Base-by-base conservation (phyloP, 1,140 invertebrate species). In the Homarus americanus region DNA sequence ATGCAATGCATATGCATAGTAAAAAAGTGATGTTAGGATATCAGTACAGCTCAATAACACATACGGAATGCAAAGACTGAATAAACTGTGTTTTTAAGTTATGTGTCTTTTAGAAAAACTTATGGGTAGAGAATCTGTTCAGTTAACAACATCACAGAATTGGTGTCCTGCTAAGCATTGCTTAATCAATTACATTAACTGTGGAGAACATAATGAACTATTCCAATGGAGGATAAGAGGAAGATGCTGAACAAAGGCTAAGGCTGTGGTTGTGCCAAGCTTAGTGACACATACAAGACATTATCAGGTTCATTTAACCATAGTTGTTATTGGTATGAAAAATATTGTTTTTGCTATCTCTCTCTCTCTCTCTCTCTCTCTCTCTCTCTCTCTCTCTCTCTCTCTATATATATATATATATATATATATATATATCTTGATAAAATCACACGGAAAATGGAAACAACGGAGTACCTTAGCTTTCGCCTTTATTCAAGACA, bases 241-340 rank as follows among this genome's bases (percentile, higher is more conserved):
- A 66, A 38, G 63, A 38, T n/a, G 40, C 36, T 32, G 24, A 40
- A 38, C 38, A 28, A 24, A 38, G 40, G 63, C 82, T 40, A 41
- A 84, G 63, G 63, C 63, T 72, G 82, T 84, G 82, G 82, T 84
- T 84, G 82, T 84, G 82, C 82, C 82, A 84, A 84, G 72, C 58
- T 41, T 72, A 38, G 36, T 72, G 53, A 84, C 82, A 66, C 36
- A 44, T 84, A 72, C 24, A 84, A 72, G 82, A 66, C 63, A 63
- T 84, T 36, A 41, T 63, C 58, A 79, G 76, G 76, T 79, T 79
- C 40, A 28, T 72, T 84, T 84, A 40, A 36, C 36, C 66, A 24
- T 63, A 34, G 7, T 66, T 38, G n/a, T 72, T 40, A 66, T 24
- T 72, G 20, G 44, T 79, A 79, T 40, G 7, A 78, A 34, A 41